A percentile compares a stretch with the other conserved stretches of the same genome.
Conservation (phyloP, 2,888 invertebrate genomes). For the Atethmia centrago region DNA sequence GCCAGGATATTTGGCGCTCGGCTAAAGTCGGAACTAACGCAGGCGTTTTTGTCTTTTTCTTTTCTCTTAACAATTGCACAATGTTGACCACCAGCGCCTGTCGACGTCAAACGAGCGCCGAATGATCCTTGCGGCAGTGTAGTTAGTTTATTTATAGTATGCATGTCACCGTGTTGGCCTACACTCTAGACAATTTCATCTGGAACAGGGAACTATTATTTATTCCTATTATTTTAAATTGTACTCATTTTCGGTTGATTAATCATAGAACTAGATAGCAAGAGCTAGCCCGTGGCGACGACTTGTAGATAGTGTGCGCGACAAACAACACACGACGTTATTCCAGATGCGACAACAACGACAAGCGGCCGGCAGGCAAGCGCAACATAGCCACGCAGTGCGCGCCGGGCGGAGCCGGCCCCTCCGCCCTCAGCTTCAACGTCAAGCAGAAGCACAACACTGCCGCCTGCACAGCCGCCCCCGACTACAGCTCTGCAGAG, state of each 20-base stretch:
- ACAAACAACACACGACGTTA: conserved; percentile 10
- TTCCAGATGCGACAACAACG: conserved; percentile 24
- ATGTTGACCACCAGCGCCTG: no score
- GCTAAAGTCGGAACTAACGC: background rate
- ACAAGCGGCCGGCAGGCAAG: background rate
- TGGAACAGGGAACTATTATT: background rate
- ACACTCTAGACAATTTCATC: background rate
- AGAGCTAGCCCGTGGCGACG: background rate
- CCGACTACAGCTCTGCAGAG: conserved; percentile 19
- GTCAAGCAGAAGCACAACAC: background rate
- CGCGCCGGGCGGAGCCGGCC: background rate
- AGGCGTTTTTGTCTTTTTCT: background rate
- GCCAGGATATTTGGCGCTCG: background rate
- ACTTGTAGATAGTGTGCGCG: conserved; percentile 8
- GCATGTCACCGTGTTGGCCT: background rate
- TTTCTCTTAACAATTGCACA: background rate
- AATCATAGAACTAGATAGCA: background rate
- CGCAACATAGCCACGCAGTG: conserved; percentile 31
- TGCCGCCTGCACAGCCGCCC: background rate
- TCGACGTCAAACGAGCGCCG: background rate
- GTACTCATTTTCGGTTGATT: background rate
- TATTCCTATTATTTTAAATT: background rate
- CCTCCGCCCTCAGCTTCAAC: conserved; percentile 4
- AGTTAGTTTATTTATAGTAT: background rate
- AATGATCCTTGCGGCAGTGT: background rate